Evolutionary conservation across 2,113 vertebrate genomes (phyloP).

Genomic region (Sus scrofa): T2T-Sscrofa CM000814.6:115646001-115646500

Average conservation of each 20-base stretch:
- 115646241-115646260: background rate
- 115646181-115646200: no score
- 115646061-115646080: no score
- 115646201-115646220: conserved; percentile 5
- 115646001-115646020: no score
- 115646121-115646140: no score
- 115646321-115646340: conserved; percentile 31
- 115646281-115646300: background rate
- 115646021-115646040: no score
- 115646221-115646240: background rate
- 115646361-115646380: background rate
- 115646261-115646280: background rate
- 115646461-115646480: background rate
- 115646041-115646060: no score
- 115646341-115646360: background rate
- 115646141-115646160: no score
- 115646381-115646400: background rate
- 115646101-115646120: no score
- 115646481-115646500: background rate
- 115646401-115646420: background rate
- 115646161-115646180: no score
- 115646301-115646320: background rate
- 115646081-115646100: no score
- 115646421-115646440: background rate
- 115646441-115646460: background rate